phyloP scores from a whole-genome alignment of 2,113 vertebrate species.

The Leucosticte australis region DNA sequence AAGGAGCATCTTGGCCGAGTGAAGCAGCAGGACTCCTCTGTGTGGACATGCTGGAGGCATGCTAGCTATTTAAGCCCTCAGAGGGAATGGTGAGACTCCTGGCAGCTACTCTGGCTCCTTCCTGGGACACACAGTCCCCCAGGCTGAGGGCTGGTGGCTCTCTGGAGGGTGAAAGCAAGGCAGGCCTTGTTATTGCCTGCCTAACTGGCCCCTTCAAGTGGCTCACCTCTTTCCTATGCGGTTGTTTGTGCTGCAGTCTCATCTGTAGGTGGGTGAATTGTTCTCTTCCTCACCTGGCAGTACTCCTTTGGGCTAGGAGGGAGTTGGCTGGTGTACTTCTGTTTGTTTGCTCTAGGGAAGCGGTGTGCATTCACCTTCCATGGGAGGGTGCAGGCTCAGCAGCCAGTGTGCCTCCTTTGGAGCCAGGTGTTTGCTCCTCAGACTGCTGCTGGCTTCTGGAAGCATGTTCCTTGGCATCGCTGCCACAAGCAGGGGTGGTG shows the following conservation, averaged over 20 bases:
- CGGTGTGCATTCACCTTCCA: neutral
- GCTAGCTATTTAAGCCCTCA: neutral
- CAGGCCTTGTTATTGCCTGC: neutral
- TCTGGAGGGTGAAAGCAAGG: neutral
- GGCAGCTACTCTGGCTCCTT: neutral
- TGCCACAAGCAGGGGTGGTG: neutral
- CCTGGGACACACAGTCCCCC: neutral
- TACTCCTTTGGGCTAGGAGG: neutral
- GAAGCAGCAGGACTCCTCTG: neutral
- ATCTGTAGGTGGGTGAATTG: constrained; percentile 35
- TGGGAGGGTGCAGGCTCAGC: neutral
- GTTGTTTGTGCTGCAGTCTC: neutral
- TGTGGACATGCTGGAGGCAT: rapidly evolving
- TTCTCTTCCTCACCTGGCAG: neutral
- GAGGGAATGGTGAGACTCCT: neutral
- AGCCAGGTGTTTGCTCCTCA: neutral
- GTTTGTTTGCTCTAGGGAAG: constrained; percentile 16
- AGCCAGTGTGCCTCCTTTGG: neutral
- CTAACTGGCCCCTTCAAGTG: constrained; percentile 24
- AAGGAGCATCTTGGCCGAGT: neutral
- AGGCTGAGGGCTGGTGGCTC: neutral
- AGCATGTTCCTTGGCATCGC: rapidly evolving
- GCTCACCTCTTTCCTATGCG: neutral
- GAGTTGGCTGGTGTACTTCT: neutral
- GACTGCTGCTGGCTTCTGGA: neutral